Conservation (phyloP, 2,888 invertebrate genomes). For the Caenorhabditis sp. region DNA sequence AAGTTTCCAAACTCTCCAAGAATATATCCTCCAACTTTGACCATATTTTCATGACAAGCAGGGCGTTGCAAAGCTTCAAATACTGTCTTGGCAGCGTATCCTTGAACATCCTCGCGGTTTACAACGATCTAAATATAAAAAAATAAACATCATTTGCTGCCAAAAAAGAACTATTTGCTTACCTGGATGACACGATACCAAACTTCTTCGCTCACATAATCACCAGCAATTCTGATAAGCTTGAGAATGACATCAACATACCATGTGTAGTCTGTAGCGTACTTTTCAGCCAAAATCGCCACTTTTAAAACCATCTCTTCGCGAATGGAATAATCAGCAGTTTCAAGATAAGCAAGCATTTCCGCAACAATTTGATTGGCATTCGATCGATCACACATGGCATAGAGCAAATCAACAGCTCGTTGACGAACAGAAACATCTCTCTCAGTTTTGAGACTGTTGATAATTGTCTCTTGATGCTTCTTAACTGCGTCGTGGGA, state of each 20-base stretch:
- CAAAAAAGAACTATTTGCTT: too few species aligned
- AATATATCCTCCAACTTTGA: conserved; percentile 99
- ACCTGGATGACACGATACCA: conserved; percentile 93
- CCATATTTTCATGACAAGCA: conserved; percentile 99
- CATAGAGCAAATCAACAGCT: conserved; percentile 96
- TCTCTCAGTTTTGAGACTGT: conserved; percentile 83
- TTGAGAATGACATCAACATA: conserved; percentile 92
- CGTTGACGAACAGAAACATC: conserved; percentile 83
- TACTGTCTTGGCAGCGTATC: conserved; percentile 98
- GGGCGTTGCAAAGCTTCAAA: conserved; percentile 89
- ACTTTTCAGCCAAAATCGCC: conserved; percentile 97
- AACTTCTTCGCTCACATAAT: conserved; percentile 98
- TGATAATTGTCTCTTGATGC: conserved; percentile 97
- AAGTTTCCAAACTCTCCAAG: conserved; percentile 98
- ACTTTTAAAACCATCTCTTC: conserved; percentile 99
- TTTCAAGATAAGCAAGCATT: conserved; percentile 98
- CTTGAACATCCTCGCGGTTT: conserved; percentile 98
- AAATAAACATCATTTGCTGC: too few species aligned
- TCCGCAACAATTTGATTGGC: conserved; percentile 99
- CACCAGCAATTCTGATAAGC: conserved; percentile 97
- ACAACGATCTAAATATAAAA: conserved; percentile 91
- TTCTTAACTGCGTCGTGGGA: conserved; percentile 99
- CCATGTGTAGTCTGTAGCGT: conserved; percentile 99
- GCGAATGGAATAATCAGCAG: conserved; percentile 98
- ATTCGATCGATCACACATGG: conserved; percentile 99